Base-by-base conservation (phyloP, 1,140 invertebrate genomes). In the Geopemphigus sp. region DNA sequence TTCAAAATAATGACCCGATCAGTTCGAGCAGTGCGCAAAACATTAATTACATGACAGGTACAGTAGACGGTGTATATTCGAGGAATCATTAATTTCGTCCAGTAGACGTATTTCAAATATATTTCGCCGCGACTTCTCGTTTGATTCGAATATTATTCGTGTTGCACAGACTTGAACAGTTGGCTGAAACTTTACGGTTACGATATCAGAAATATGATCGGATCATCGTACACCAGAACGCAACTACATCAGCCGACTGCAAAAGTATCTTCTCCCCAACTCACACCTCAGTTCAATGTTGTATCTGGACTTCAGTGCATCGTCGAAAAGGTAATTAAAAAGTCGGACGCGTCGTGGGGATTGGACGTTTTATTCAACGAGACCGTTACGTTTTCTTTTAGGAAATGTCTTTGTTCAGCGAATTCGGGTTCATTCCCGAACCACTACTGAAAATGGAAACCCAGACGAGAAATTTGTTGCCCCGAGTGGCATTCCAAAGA, bases 131-230 rank as follows among this genome's bases (percentile, higher is more conserved):
- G 32, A 8, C 32, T 39, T 14, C 22, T 3, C 17, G 19, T 5
- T 64, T 5, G 26, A 17, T 63, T 64, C 24, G 39, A 57, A 70
- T 5, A 68, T 80, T 29, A 1, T n/a, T 8, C 32, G 15, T 54
- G 50, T 59, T 82, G 85, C 86, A n/a, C 84, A 89, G 93, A 93
- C 84, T 85, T 96, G 22, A 88, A 90, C 8, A 91, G 91, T 80
- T 97, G 95, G 95, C 85, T 97, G 81, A 89, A 91, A 81, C 87
- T 96, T 0, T 96, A 95, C 83, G 95, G 95, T 22, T 97, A 94
- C 83, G 92, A 96, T 83, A 88, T 96, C 45, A 87, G 89, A 24
- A 92, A 91, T 80, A 95, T 97, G 89, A 90, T 96, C 82, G 94
- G 94, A 29, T 92, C 90, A 0, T 89, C 90, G 59, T 94, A 93